Percentiles rank a stretch among this genome's conserved stretches.
Conservation (phyloP, 30 jellyfish, hydroid and myxozoan genomes). For the Hydractinia echinata region DNA sequence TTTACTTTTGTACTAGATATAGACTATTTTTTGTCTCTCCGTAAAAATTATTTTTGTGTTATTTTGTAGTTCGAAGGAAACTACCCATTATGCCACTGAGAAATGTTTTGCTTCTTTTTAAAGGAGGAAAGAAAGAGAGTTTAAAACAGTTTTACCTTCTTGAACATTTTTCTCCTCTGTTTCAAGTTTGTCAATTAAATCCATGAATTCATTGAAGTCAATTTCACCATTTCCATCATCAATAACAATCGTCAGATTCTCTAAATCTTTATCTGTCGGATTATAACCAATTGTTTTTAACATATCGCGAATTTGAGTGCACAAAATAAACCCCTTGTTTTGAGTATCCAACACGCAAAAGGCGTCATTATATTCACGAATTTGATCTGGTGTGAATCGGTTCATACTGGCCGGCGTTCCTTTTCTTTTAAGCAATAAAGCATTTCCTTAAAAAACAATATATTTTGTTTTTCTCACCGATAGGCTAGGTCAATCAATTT, state of each 20-base stretch:
- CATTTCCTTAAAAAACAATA: no score
- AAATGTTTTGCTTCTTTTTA: no score
- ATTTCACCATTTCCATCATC: slow-evolving; percentile 18
- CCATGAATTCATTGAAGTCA: slow-evolving; percentile 3
- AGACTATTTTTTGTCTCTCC: no score
- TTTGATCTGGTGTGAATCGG: slow-evolving; percentile 8
- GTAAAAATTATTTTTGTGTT: no score
- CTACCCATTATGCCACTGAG: no score
- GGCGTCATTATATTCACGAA: slow-evolving; percentile 16
- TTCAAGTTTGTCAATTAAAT: neutral
- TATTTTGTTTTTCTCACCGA: no score
- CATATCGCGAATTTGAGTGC: neutral
- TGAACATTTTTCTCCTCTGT: neutral
- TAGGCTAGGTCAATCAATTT: no score
- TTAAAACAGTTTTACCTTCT: neutral
- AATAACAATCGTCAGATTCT: neutral
- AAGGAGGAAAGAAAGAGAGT: neutral
- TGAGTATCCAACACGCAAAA: slow-evolving; percentile 1
- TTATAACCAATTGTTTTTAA: slow-evolving; percentile 12
- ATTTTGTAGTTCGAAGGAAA: no score
- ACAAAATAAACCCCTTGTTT: neutral
- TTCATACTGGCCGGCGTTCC: neutral
- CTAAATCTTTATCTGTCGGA: slow-evolving; percentile 9
- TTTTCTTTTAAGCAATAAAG: no score
- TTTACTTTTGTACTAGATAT: no score